A percentile compares a stretch with the other conserved stretches of the same genome.
Conservation (phyloP, 2,113 vertebrate species). For the Terrapene triunguis region DNA sequence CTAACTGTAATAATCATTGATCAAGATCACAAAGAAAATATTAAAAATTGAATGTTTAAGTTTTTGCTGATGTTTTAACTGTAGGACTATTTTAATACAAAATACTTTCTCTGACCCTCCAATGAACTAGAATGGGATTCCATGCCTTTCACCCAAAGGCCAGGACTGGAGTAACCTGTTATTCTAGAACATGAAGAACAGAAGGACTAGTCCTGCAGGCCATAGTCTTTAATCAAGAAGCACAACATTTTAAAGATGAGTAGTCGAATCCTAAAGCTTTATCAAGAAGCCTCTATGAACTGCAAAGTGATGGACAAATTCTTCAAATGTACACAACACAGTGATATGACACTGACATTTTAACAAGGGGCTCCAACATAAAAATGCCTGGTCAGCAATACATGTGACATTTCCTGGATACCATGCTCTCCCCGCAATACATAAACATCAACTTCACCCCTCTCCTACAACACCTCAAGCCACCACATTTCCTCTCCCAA, state of each 20-base stretch:
- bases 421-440: background rate
- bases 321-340: fast-evolving
- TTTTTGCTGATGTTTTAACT: background rate
- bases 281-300: background rate
- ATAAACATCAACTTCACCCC: background rate
- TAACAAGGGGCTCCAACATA: background rate
- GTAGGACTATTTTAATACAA: background rate
- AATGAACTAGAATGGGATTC: background rate
- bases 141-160: background rate
- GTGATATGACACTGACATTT: fast-evolving
- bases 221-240: background rate
- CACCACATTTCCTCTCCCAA: background rate
- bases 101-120: background rate
- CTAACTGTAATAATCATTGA: background rate
- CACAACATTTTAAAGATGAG: background rate
- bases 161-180: background rate
- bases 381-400: background rate
- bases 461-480: fast-evolving
- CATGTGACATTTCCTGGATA: background rate
- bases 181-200: background rate
- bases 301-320: background rate
- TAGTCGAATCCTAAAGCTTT: background rate
- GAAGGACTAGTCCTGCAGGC: background rate
- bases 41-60: background rate
- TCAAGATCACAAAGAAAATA: background rate